Base-by-base conservation (phyloP, 1,140 invertebrate genomes). In the Penaeus chinensis region DNA sequence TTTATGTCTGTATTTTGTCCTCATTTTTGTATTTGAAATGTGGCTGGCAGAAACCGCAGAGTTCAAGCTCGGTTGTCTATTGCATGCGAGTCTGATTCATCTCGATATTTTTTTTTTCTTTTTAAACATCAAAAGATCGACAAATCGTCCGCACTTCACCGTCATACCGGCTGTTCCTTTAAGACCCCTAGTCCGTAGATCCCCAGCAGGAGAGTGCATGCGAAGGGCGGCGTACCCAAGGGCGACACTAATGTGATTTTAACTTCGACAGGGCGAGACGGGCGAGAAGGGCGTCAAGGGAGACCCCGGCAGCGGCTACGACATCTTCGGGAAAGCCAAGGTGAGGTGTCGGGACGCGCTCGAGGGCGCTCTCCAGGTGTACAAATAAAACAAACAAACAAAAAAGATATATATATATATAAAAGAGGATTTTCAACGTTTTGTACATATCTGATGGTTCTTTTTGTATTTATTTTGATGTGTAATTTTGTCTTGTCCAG, bases 281-380 rank as follows among this genome's bases (percentile, higher is more conserved):
- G 97, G 98, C 10, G 96, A 97, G 84, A 97, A 96, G 91, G 97
- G 98, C 76, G 94, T 95, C 90, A 97, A 97, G 92, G 96, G 96
- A 63, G 96, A 97, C 91, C 93, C 95, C 78, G 96, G 96, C 88
- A 96, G 96, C 61, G 96, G 96, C 66, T 97, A 97, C 91, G 96
- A 98, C 92, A 96, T 97, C 54, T 96, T 97, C 92, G 96, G 96
- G 87, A 96, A 96, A 89, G 96, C 97, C 90, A 98, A 97, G 96
- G 96, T 97, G 95, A 91, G 90, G 84, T 89, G 63, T 65, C 42
- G 18, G 78, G 54, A 24, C 42, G 10, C 24, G 4, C 37, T 47
- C 37, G 16, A 22, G 18, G 20, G 27, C 4, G 32, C 13, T 62
- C 4, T n/a, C 71, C 20, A 19, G 22, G 71, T 27, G 71, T 74